phyloP scores from a whole-genome alignment of 1,140 invertebrate species.

The Drosophila lacteicornis region DNA sequence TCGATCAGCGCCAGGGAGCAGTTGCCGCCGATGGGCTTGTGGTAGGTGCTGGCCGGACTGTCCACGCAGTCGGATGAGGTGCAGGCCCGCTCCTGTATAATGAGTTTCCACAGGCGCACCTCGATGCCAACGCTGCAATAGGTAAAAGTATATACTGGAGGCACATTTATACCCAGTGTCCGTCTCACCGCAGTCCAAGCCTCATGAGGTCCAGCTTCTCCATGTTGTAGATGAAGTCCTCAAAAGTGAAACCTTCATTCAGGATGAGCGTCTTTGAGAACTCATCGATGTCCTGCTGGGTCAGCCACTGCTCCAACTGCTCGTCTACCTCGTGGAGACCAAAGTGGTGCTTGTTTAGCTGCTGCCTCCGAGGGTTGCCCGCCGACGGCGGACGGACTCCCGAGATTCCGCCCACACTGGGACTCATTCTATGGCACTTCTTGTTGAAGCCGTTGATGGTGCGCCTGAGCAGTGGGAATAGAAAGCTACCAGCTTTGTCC shows the following conservation, averaged over 20 bases:
- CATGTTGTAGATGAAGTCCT: conserved; percentile 91
- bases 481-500: no score
- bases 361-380: conserved; percentile 57
- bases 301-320: conserved; percentile 87
- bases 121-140: conserved; percentile 75
- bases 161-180: neutral
- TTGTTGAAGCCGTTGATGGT: conserved; percentile 78
- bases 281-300: conserved; percentile 87
- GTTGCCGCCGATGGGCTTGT: conserved; percentile 47
- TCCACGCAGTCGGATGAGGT: conserved; percentile 62
- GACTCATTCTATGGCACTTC: conserved; percentile 78
- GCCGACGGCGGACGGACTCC: conserved; percentile 39
- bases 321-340: conserved; percentile 88
- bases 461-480: conserved; percentile 48
- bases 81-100: conserved; percentile 73
- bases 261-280: conserved; percentile 88
- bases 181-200: conserved; percentile 89
- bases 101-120: conserved; percentile 80
- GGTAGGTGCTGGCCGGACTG: conserved; percentile 54
- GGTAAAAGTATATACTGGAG: neutral
- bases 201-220: conserved; percentile 91
- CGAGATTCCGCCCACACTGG: conserved; percentile 35
- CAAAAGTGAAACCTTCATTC: conserved; percentile 91
- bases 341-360: conserved; percentile 78
- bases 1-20: conserved; percentile 30